Base-by-base conservation (phyloP, 2,797 vertebrate species). In the Chromobotia macracanthus region DNA sequence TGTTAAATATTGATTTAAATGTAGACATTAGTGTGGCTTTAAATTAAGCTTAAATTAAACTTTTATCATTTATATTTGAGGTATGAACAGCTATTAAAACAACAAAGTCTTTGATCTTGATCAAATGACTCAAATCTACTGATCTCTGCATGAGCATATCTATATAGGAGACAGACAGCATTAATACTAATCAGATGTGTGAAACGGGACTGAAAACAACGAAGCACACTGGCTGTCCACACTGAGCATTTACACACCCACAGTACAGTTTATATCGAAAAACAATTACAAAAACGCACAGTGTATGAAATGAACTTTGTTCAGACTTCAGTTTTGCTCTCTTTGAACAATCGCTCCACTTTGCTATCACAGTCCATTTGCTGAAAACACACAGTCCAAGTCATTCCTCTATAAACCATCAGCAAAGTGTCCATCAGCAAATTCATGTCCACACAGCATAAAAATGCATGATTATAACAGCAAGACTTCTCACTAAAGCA, bases 291-390 rank as follows among this genome's bases (percentile, higher is more conserved):
- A 55, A 51, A 66, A 66, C 41, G 31, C 61, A 61, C 41, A 78
- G 77, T 82, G 80, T 68, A 84, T 88, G 86, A 89, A 87, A 88
- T 87, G 63, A 89, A 83, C 3, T 84, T 86, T 88, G 87, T 82
- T 84, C 79, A 80, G 73, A 55, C 83, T 82, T 46, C 81, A 11
- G 67, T 12, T 81, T 79, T 50, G 25, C 51, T 74, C 81, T 64
- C 8, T 46, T 83, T 85, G 28, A 65, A 65, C 60, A 38, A 25
- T 53, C 23, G 60, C 13, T 65, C 84, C 69, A 77, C 80, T 74
- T 81, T 61, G 3, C 55, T 1, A 4, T 75, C 35, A 25, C 48
- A 56, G 66, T 67, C 63, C 16, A 16, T 28, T 75, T 5, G 11
- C 1, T 75, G 35, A 19, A 65, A 70, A 66, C 69, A 31, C 25